Conservation (phyloP, 2,113 vertebrate genomes). For the Pituophis catenifer region DNA sequence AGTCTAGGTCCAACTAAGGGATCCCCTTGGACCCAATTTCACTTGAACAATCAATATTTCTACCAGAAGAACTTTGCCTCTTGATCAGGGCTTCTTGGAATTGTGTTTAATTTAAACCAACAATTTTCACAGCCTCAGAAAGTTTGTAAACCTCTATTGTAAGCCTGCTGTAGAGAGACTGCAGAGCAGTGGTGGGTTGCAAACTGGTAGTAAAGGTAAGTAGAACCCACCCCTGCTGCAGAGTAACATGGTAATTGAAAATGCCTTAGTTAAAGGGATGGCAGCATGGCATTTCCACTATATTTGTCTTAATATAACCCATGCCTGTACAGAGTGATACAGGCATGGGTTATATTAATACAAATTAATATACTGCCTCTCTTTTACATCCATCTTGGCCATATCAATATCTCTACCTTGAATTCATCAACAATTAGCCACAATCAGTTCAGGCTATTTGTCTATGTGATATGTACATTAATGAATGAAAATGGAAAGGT, state of each 20-base stretch:
- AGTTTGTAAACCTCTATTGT: not conserved
- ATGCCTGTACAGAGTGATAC: not conserved
- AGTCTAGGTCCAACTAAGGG: not conserved
- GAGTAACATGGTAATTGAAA: not conserved
- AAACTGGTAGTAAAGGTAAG: too few species aligned
- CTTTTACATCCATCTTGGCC: not conserved
- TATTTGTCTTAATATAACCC: not conserved
- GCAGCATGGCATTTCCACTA: not conserved
- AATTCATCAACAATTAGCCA: not conserved
- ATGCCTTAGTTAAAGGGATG: not conserved
- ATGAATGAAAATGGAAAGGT: not conserved
- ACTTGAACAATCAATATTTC: not conserved
- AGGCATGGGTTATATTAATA: not conserved
- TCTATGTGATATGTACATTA: not conserved
- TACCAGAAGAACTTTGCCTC: not conserved
- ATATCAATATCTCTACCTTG: not conserved
- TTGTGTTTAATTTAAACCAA: not conserved
- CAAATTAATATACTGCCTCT: not conserved
- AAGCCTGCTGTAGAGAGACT: not conserved
- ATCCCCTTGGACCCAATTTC: not conserved
- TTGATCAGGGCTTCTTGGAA: not conserved
- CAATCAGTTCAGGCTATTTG: not conserved
- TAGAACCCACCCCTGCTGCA: not conserved
- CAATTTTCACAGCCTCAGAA: not conserved
- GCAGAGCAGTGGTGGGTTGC: not conserved